Conservation (phyloP, 2,113 vertebrate species). For the Diadophis punctatus region DNA sequence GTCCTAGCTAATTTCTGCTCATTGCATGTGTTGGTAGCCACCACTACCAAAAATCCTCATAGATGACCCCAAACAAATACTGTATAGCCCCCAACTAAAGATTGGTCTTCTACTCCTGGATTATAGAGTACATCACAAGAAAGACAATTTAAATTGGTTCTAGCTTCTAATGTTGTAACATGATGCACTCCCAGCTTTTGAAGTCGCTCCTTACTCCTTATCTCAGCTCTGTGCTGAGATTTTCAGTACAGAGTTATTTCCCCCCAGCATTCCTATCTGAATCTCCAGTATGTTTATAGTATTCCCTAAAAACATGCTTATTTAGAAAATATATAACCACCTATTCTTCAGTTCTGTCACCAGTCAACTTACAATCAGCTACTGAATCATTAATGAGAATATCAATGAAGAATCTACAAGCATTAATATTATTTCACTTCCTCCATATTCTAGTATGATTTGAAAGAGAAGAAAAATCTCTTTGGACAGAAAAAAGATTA, state of each 20-base stretch:
- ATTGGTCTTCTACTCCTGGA: not conserved
- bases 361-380: not conserved
- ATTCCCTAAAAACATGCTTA: not conserved
- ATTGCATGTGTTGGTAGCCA: not conserved
- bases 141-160: not conserved
- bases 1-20: not conserved
- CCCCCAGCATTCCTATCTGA: not conserved
- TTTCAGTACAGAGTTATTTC: not conserved
- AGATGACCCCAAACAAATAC: not conserved
- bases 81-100: not conserved
- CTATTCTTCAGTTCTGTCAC: not conserved
- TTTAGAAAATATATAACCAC: not conserved
- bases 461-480: conserved; percentile 71
- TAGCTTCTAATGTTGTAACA: not conserved
- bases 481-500: conserved; percentile 70
- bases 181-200: not conserved
- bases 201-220: not conserved
- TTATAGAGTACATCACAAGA: not conserved
- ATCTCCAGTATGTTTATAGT: not conserved
- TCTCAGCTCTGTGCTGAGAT: not conserved
- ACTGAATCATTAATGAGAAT: not conserved
- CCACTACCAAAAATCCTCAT: not conserved
- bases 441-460: conserved; percentile 65
- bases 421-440: not conserved
- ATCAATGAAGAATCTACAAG: not conserved